Base-by-base conservation (phyloP, 64 coral and sea anemone species). In the Anthopleura sola region DNA sequence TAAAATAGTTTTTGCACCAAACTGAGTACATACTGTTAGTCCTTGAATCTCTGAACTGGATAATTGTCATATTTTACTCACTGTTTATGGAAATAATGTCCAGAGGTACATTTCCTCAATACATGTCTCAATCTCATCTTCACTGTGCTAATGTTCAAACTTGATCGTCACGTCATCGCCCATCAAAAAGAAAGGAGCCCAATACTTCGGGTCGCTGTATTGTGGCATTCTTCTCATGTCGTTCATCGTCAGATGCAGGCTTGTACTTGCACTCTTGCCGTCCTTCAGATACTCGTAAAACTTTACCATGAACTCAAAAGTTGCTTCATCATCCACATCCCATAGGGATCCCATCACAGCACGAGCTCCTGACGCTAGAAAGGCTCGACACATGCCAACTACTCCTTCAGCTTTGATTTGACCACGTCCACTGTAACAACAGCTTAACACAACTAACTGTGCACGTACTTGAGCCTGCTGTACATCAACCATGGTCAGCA, bases 131-230 rank as follows among this genome's bases (percentile, higher is more conserved):
- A n/a, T 53, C 50, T 53, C 50, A 26, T 62, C 20, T 62, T 62
- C 21, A 11, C 13, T 62, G 20, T 24, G 58, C 24, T 62, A 62
- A 21, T 24, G 5, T 62, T 21, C 10, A 10, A 62, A 62, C 19
- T 62, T 24, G 58, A 62, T 62, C 2, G 85, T 75, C 14, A 86
- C 85, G 23, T 86, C 69, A 77, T 86, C 85, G 1, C 85, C 85
- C 28, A 86, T 47, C 28, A 86, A 68, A 75, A 77, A 68, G 75
- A 86, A 86, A 5, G 85, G 31, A 11, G 85, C 69, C 85, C 85
- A 86, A 47, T 75, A 75, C 44, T 75, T 86, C 5, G 75, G 46
- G 56, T 86, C 85, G 36, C 69, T 77, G 32, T 51, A 86, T 39
- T 39, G 6, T 11, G 14, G 14, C 28, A 44, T 75, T 55, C 36